Evolutionary conservation across 2,888 invertebrate genomes (phyloP), one percentile per base, ranked within the genome.

Genomic region (Nomada ferruginata): DNA sequence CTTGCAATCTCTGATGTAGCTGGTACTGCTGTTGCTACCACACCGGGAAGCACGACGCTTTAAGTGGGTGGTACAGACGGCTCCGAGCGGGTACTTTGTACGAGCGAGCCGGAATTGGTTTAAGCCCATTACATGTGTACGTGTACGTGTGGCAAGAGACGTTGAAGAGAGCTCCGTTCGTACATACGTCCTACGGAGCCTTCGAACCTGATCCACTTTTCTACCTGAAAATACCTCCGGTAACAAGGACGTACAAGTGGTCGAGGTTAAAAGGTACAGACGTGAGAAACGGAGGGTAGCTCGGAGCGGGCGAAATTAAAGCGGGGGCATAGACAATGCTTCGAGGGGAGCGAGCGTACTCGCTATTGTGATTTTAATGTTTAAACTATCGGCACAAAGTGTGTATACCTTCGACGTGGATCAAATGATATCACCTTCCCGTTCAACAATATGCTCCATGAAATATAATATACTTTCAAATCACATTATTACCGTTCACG

Each of bases 51-150:
- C 80, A 80, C 83, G 89, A 82, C 71, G 83, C 89, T 88, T 88
- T 88, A 88, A 88, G 85, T 88, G 88, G 87, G 85, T 87, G 89
- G 88, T 87, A 88, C 88, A 88, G 88, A 89, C 88, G 85, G 89
- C 89, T 89, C 88, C 87, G 87, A 79, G 71, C 68, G 82, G 80
- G 89, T 85, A 88, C 87, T 88, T 88, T 87, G 87, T 89, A 79
- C 82, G 64, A 83, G 82, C 89, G 75, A 85, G 79, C 81, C 84
- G 79, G 89, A 88, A 87, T 88, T 88, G 88, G 84, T 88, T 88
- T 85, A 87, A 89, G 84, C 81, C 85, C 85, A 89, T 87, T 88
- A 87, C 74, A 83, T 66, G 79, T 77, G 70, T 81, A 83, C 86
- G 79, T 81, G 77, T 82, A 82, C 72, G 70, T 68, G 78, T 53